Base-by-base conservation (phyloP, 2,113 vertebrate genomes). In the Myiozetetes cayanensis region DNA sequence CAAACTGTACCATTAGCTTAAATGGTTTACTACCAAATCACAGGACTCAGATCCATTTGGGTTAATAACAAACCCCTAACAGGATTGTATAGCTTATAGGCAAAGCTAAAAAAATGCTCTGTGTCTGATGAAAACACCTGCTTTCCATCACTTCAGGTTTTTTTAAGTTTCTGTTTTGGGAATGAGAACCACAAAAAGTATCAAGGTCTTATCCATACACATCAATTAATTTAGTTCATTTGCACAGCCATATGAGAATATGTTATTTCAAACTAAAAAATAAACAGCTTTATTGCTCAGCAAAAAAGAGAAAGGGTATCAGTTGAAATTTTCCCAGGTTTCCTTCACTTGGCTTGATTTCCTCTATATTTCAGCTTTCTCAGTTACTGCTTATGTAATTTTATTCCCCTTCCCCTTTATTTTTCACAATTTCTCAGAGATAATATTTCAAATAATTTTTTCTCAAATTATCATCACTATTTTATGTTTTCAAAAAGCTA, bases 11-110 rank as follows among this genome's bases (percentile, higher is more conserved):
- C 16, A 79, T 41, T 28, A 73, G 37, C 55, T 66, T n/a, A 70
- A 70, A 89, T 76, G 31, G 89, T 91, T 95, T 87, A 85, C 66
- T 93, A 85, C 6, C 44, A 83, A 91, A 85, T 8, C 63, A 89
- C 53, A 62, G 62, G n/a, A 76, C 55, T 61, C 59, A 87, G 79
- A 87, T 73, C 41, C n/a, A 84, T 27, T 68, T 50, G 41, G 52
- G 85, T 44, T 86, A 80, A 53, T 49, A 90, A 83, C 0, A 0
- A 78, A 33, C 19, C 58, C 41, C 44, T 28, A 83, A 39, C 2
- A 78, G 18, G 19, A 81, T 52, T 78, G 91, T 65, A 61, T 5
- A 62, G 23, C 9, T 74, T 72, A 67, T 1, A 89, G 16, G 23
- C 31, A 87, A 68, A n/a, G 53, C 55, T 70, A 70, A 76, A 89